Percentiles rank a stretch among this genome's conserved stretches.
Evolutionary conservation across 1,140 invertebrate genomes (phyloP).

Genomic region (Sycophaga agraensis): DNA sequence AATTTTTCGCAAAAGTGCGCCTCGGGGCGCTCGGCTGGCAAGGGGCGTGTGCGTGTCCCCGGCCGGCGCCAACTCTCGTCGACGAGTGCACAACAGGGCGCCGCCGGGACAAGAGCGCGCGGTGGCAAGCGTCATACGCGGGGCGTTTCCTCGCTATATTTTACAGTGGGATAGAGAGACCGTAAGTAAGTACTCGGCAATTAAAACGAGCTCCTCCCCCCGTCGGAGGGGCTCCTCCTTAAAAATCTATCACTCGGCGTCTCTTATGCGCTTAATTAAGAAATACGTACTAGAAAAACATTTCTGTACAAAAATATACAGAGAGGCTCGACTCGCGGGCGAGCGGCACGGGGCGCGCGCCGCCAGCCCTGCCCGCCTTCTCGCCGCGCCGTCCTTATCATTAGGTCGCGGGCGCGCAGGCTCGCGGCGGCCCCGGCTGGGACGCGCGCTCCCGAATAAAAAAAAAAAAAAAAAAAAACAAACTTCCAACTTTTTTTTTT

Average conservation of each 20-base stretch:
- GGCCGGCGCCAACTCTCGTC: neutral
- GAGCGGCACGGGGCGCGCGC: too few relatives aligned
- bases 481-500: neutral
- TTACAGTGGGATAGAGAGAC: conserved; percentile 15
- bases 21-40: too few relatives aligned
- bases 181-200: conserved; percentile 24
- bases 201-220: conserved; percentile 14
- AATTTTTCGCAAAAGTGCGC: too few relatives aligned
- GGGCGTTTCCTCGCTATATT: conserved; percentile 10
- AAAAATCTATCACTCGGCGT: conserved; percentile 30
- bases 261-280: conserved; percentile 38
- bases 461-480: too few relatives aligned
- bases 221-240: conserved; percentile 8
- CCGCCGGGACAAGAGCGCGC: conserved; percentile 30
- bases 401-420: too few relatives aligned
- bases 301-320: conserved; percentile 57
- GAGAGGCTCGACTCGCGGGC: conserved; percentile 31
- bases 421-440: too few relatives aligned
- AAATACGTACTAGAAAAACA: conserved; percentile 51
- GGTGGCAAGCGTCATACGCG: conserved; percentile 44
- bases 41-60: too few relatives aligned
- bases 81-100: conserved; percentile 1
- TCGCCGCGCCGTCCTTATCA: too few relatives aligned
- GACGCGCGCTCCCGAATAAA: too few relatives aligned
- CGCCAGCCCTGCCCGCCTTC: too few relatives aligned